These are phyloP conservation scores for Drosophila sulfurigaster DNA, from an alignment of 1,140 invertebrate species.

Conservation along the genomic window DNA sequence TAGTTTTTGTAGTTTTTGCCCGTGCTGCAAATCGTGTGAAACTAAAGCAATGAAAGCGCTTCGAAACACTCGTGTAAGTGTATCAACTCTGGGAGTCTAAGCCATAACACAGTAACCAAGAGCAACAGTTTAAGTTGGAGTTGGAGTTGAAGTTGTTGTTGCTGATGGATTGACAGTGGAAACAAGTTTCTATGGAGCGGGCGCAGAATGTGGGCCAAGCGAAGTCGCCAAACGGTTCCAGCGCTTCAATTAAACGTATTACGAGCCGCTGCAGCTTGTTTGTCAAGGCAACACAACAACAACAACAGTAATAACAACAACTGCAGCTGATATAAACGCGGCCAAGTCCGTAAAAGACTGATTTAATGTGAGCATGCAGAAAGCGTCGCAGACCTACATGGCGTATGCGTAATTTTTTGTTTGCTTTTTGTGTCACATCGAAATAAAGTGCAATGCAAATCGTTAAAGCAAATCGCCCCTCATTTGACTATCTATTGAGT, in stretches of 20 bases:
- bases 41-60: constrained; percentile 16
- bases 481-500: constrained; percentile 27
- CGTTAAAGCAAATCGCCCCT: constrained; percentile 36
- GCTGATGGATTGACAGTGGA: constrained; percentile 16
- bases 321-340: constrained; percentile 42
- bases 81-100: constrained; percentile 24
- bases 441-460: constrained; percentile 56
- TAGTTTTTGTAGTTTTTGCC: background rate
- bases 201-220: constrained; percentile 50
- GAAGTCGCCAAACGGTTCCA: constrained; percentile 24
- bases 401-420: constrained; percentile 71
- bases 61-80: background rate
- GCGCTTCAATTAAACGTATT: constrained; percentile 55
- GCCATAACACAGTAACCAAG: constrained; percentile 35
- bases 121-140: constrained; percentile 1
- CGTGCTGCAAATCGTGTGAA: constrained; percentile 22
- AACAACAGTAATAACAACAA: constrained; percentile 12
- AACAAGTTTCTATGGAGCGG: constrained; percentile 45
- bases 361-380: constrained; percentile 18
- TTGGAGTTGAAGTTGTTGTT: background rate
- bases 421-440: background rate
- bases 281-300: constrained; percentile 32
- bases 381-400: constrained; percentile 22
- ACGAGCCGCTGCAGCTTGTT: constrained; percentile 33
- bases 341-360: constrained; percentile 39